A percentile compares a stretch with the other conserved stretches of the same genome.
Conservation (phyloP, 2,113 vertebrate species). For the Grus americana region DNA sequence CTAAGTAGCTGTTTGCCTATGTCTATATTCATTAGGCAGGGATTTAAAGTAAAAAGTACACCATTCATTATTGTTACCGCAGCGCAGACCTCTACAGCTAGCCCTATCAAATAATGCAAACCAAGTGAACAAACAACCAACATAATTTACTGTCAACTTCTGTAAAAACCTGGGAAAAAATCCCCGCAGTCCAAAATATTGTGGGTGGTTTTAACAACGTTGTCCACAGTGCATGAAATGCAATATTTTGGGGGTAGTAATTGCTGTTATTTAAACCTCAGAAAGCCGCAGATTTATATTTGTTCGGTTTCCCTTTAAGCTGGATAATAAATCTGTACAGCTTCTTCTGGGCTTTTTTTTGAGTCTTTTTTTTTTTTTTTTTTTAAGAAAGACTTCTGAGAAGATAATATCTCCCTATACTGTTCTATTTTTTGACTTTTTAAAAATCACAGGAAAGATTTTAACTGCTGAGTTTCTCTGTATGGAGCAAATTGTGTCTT, state of each 20-base stretch:
- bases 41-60: conserved; percentile 51
- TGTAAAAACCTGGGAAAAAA: conserved; percentile 32
- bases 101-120: conserved; percentile 42
- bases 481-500: conserved; percentile 70
- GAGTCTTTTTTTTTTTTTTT: neutral
- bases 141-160: conserved; percentile 48
- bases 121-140: conserved; percentile 38
- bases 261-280: conserved; percentile 59
- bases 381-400: conserved; percentile 14
- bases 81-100: conserved; percentile 3
- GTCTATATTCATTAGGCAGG: conserved; percentile 68
- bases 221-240: conserved; percentile 53
- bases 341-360: neutral
- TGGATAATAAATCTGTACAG: conserved; percentile 52
- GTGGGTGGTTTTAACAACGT: conserved; percentile 31
- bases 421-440: conserved; percentile 40
- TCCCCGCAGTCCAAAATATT: conserved; percentile 29
- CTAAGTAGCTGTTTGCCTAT: conserved; percentile 43
- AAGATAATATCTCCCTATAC: conserved; percentile 66
- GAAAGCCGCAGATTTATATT: conserved; percentile 54
- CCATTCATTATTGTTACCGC: conserved; percentile 49
- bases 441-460: conserved; percentile 61
- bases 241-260: conserved; percentile 58
- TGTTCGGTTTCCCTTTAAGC: conserved; percentile 54
- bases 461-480: conserved; percentile 56